These are phyloP conservation scores for Uria aalge DNA, from an alignment of 2,113 vertebrate species.

Conservation along the genomic window DNA sequence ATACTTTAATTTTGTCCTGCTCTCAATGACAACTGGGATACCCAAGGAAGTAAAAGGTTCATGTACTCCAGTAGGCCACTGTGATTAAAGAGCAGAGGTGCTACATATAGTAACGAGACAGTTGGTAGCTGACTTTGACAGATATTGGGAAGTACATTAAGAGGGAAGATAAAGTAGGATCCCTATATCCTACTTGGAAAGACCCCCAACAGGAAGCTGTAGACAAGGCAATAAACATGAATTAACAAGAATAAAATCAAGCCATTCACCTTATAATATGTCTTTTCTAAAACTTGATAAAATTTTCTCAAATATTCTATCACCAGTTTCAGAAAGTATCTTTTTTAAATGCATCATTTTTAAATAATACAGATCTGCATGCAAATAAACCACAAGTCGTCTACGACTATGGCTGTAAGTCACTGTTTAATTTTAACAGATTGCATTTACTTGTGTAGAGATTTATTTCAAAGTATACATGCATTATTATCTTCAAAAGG, in stretches of 20 bases:
- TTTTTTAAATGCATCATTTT: not conserved
- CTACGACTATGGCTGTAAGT: not conserved
- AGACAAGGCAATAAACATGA: not conserved
- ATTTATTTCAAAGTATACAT: not conserved
- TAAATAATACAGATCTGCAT: not conserved
- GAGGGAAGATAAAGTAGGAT: not conserved
- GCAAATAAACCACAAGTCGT: not conserved
- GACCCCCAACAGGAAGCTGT: not conserved
- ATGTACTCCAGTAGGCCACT: not conserved
- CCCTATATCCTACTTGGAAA: not conserved
- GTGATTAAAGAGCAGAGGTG: not conserved
- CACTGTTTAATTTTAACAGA: not conserved
- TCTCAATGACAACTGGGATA: not conserved
- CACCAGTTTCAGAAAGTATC: not conserved
- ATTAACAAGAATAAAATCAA: not conserved
- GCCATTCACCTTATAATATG: rapidly evolving
- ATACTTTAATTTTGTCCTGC: not conserved
- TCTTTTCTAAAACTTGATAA: not conserved
- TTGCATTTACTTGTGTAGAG: not conserved
- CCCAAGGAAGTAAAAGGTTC: not conserved
- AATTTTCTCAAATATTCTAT: not conserved
- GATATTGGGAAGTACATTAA: not conserved
- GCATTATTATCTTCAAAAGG: not conserved
- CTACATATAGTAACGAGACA: not conserved
- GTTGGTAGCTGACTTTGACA: not conserved